Conservation (phyloP, 1,140 invertebrate genomes). For the Brachionus plicatilis region DNA sequence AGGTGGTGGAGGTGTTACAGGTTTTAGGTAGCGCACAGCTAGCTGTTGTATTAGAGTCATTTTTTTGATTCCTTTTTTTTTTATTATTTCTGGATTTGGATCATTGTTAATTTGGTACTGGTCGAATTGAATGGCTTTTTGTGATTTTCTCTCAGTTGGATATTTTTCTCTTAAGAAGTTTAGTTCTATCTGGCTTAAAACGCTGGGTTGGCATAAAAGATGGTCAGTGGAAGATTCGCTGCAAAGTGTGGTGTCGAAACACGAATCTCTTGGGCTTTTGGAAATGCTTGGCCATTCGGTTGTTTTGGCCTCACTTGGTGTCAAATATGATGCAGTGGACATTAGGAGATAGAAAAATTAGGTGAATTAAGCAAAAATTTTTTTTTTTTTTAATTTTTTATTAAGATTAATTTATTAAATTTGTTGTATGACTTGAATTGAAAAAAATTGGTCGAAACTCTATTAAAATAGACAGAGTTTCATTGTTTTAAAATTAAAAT, state of each 20-base stretch:
- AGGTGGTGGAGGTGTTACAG: conserved; percentile 19
- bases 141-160: neutral
- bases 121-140: neutral
- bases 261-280: neutral
- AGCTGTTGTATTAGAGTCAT: neutral
- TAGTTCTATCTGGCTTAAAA: neutral
- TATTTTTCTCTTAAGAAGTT: neutral
- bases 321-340: neutral
- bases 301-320: neutral
- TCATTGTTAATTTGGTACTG: conserved; percentile 24
- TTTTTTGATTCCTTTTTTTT: neutral
- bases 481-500: neutral
- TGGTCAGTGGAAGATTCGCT: neutral
- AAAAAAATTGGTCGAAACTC: neutral
- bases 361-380: neutral
- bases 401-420: neutral
- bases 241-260: neutral
- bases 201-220: neutral
- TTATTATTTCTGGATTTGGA: conserved; percentile 18
- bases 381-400: neutral
- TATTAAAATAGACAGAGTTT: neutral
- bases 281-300: neutral
- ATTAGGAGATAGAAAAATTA: neutral
- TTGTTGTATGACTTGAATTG: neutral
- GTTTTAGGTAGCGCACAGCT: conserved; percentile 21